Evolutionary conservation across 2,888 invertebrate species (phyloP), one percentile per base, ranked within the genome.

Genomic region (Lepetodrilus schrolli): DNA sequence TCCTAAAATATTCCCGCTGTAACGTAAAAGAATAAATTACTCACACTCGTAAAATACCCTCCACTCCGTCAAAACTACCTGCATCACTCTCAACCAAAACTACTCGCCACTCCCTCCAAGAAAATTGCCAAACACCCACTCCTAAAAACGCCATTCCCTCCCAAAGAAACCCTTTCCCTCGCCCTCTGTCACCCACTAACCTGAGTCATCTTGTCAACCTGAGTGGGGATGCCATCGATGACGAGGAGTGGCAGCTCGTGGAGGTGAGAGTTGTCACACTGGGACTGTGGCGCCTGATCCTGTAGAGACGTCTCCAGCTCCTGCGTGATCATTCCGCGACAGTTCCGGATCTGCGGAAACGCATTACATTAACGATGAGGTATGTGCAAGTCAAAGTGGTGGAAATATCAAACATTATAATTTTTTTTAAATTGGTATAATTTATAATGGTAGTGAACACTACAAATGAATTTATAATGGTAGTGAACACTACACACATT

Each of bases 131-230:
- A n/a, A n/a, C n/a, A n/a, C n/a, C n/a, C n/a, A n/a, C n/a, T n/a
- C n/a, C n/a, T n/a, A n/a, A n/a, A n/a, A n/a, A n/a, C n/a, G n/a
- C n/a, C n/a, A n/a, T n/a, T n/a, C n/a, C n/a, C n/a, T n/a, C n/a
- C n/a, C n/a, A n/a, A n/a, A n/a, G n/a, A n/a, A n/a, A n/a, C n/a
- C n/a, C n/a, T n/a, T n/a, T n/a, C n/a, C n/a, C n/a, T n/a, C n/a
- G n/a, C n/a, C n/a, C n/a, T n/a, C n/a, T n/a, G n/a, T n/a, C n/a
- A n/a, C n/a, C n/a, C n/a, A 68, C 68, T 37, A 74, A 91, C 90
- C 82, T 98, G 97, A 48, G 98, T 98, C 98, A 98, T 98, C 93
- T 98, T 98, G 92, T 98, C 98, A 0, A 98, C 97, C 17, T 98
- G 97, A 76, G 98, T 98, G 79, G 98, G 98, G 90, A 98, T 98